Evolutionary conservation across 2,888 invertebrate genomes (phyloP).

Genomic region (Danaus chrysippus): DNA sequence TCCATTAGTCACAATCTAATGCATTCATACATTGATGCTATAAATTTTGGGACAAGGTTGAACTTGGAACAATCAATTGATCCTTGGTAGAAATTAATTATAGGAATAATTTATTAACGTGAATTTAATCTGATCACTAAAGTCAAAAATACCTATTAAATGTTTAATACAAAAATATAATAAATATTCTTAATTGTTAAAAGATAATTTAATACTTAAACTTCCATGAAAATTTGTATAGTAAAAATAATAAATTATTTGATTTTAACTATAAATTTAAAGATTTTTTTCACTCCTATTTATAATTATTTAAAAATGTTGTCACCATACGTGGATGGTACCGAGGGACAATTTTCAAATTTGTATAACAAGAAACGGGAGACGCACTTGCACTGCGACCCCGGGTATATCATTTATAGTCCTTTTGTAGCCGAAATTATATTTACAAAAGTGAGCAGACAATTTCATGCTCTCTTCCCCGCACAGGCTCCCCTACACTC

Average conservation of each 20-base stretch:
- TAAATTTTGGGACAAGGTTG: slow-evolving; percentile 11
- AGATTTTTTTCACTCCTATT: too few relatives aligned
- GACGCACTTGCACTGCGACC: slow-evolving; percentile 66
- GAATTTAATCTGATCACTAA: neutral
- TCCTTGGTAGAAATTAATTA: slow-evolving; percentile 1
- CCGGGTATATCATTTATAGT: slow-evolving; percentile 75
- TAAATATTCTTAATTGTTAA: too few relatives aligned
- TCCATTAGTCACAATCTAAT: slow-evolving; percentile 73
- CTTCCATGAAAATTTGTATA: too few relatives aligned
- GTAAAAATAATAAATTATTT: too few relatives aligned
- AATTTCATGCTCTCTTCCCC: slow-evolving; percentile 78
- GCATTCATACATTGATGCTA: slow-evolving; percentile 62
- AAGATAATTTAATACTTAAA: too few relatives aligned
- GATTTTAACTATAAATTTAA: too few relatives aligned
- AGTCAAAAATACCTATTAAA: too few relatives aligned
- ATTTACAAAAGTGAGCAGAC: slow-evolving; percentile 80
- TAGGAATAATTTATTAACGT: neutral
- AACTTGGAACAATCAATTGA: neutral
- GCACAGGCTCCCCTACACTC: slow-evolving; percentile 57
- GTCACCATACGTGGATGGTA: neutral
- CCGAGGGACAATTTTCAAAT: slow-evolving; percentile 51
- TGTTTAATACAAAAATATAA: too few relatives aligned
- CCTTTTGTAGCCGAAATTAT: slow-evolving; percentile 79
- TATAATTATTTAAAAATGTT: too few relatives aligned
- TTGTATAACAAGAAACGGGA: slow-evolving; percentile 60